A percentile compares a stretch with the other conserved stretches of the same genome.
Conservation (phyloP, 2,113 vertebrate species). For the Microcebus jonahi region DNA sequence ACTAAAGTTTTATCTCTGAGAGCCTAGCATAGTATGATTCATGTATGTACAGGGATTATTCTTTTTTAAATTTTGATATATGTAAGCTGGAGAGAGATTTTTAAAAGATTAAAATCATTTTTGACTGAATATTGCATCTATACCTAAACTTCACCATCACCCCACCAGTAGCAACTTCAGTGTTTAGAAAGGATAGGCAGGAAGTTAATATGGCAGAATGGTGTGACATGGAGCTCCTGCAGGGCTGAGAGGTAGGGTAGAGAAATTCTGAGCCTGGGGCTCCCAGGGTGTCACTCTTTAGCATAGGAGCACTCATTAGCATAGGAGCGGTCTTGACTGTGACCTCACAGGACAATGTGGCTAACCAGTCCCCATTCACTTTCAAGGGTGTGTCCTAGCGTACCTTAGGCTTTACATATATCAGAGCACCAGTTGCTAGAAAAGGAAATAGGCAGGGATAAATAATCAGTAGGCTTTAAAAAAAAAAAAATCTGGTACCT, state of each 20-base stretch:
- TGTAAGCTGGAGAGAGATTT: neutral
- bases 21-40: neutral
- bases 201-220: neutral
- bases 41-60: neutral
- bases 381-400: neutral
- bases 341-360: neutral
- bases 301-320: neutral
- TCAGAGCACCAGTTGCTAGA: neutral
- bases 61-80: slow-evolving; percentile 25
- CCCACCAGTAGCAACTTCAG: neutral
- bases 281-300: slow-evolving; percentile 13
- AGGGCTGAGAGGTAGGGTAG: neutral
- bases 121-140: neutral
- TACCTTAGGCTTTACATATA: neutral
- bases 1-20: neutral
- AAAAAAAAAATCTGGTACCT: neutral
- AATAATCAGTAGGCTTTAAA: neutral
- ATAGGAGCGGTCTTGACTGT: neutral
- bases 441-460: slow-evolving; percentile 39
- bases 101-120: slow-evolving; percentile 19
- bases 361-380: neutral
- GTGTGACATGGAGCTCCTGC: neutral
- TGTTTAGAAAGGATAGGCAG: neutral
- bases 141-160: neutral
- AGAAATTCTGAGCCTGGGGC: neutral